Evolutionary conservation across 2,797 vertebrate species (phyloP), one percentile per base, ranked within the genome.

Genomic region (Cryptoblepharus egeriae): DNA sequence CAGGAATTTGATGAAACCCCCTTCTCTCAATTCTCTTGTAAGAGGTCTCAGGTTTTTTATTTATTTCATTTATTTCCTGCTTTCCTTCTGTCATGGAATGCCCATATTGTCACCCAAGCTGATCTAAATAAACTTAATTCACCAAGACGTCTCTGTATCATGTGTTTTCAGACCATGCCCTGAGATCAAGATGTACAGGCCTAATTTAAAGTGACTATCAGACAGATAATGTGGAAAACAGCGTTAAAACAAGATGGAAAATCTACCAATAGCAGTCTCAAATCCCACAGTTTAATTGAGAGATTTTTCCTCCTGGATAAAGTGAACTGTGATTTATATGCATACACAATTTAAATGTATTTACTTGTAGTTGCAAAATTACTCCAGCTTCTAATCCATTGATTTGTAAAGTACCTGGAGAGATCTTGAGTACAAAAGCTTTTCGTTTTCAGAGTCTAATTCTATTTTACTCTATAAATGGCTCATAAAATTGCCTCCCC

Each of bases 341-440:
- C 65, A 0, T 80, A 12, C 12, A 55, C 75, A 60, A 79, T 79
- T 84, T 83, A 81, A 79, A 79, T 75, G 8, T 24, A 6, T 76
- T 87, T 91, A 74, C 26, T 58, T 82, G 55, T 4, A 73, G 13
- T 39, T 10, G 39, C 24, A 77, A 26, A 49, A 78, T 81, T 75
- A 16, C 49, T 52, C 75, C 85, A 49, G 15, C 85, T 90, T 89
- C 45, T 82, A 88, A 70, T 8, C 63, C 57, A 85, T 71, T 88
- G 28, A 37, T 89, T 85, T 90, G 8, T 45, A 82, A 88, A 83
- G 68, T 13, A 60, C 74, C 92, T 89, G 24, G 24, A 68, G 61
- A 85, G 74, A 12, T 55, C 35, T 80, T 74, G 16, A 83, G 52
- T 74, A 57, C 75, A 52, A 87, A 76, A 80, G 13, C 75, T 70